Conservation (phyloP, 2,888 invertebrate genomes). For the Drepanosiphum platanoidis region DNA sequence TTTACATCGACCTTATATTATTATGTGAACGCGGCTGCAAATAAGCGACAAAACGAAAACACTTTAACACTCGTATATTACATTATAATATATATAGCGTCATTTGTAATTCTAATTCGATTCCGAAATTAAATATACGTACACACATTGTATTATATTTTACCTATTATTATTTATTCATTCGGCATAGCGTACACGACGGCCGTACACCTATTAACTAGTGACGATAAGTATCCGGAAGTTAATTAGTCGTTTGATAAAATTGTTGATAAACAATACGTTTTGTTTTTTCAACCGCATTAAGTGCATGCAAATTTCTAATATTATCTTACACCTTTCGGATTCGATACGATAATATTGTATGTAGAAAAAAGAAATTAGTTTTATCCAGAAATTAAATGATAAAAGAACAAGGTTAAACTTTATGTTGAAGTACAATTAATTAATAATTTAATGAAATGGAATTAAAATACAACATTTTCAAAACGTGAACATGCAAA, state of each 20-base stretch:
- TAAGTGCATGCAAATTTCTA: constrained; percentile 43
- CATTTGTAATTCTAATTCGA: constrained; percentile 43
- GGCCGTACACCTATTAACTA: background rate
- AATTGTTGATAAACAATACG: constrained; percentile 5
- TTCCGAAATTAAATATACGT: background rate
- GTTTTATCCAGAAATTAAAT: background rate
- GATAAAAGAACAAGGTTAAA: background rate
- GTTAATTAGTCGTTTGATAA: constrained; percentile 43
- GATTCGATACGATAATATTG: constrained; percentile 26
- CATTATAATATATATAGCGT: background rate
- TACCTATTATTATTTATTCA: constrained; percentile 14
- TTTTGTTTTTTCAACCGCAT: constrained; percentile 29
- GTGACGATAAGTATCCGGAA: constrained; percentile 51
- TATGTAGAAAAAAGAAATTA: constrained; percentile 3
- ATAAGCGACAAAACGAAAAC: background rate
- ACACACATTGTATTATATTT: constrained; percentile 10
- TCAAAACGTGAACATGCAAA: background rate
- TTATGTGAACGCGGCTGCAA: background rate
- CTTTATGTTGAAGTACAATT: background rate
- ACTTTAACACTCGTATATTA: background rate
- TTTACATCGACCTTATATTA: too few relatives aligned
- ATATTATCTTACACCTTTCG: constrained; percentile 38
- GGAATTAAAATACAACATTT: background rate
- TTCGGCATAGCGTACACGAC: background rate
- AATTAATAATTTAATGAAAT: constrained; percentile 11